Base-by-base conservation (phyloP, 2,888 invertebrate genomes). In the Euspilapteryx auroguttella region DNA sequence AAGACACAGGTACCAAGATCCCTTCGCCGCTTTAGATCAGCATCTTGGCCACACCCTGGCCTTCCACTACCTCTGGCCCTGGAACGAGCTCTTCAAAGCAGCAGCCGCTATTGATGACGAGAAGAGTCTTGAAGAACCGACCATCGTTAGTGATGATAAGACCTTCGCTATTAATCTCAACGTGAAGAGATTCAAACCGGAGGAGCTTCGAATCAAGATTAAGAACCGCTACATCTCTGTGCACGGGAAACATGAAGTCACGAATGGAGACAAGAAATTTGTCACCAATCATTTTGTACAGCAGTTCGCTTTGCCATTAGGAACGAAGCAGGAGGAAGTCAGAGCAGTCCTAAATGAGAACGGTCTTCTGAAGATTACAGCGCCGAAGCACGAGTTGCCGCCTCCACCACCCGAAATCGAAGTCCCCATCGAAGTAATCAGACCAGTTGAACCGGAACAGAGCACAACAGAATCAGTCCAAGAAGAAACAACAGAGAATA, bases 221-320 rank as follows among this genome's bases (percentile, higher is more conserved):
- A 71, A 66, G 41, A 62, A 69, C 38, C 57, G 59, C 4, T 55
- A 61, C 39, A 55, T 75, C 25, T 48, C 59, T 11, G 57, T 73
- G 3, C 68, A 71, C 42, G 73, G 71, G 14, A 57, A 53, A 14
- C 61, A 64, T 21, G 64, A 61, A 33, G 25, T 25, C 8, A 51
- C 51, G 9, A 50, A 49, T 11, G 51, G 55, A 6, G 47, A 52
- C 7, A 50, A 43, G 14, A 38, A 50, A 24, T 62, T 64, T 25
- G 45, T 61, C 44, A 57, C 64, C 0, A 73, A 73, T 29, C 66
- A 71, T 32, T 71, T 73, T 37, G 53, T 68, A 3, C 73, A 73
- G 35, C 50, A 65, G 14, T 71, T 69, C 28, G 57, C 55, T 10
- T 37, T 75, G 14, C 75, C 75, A 2, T 41, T 50, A 2, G 71